phyloP scores from a whole-genome alignment of 2,888 invertebrate species.

The Plebejus melissa region DNA sequence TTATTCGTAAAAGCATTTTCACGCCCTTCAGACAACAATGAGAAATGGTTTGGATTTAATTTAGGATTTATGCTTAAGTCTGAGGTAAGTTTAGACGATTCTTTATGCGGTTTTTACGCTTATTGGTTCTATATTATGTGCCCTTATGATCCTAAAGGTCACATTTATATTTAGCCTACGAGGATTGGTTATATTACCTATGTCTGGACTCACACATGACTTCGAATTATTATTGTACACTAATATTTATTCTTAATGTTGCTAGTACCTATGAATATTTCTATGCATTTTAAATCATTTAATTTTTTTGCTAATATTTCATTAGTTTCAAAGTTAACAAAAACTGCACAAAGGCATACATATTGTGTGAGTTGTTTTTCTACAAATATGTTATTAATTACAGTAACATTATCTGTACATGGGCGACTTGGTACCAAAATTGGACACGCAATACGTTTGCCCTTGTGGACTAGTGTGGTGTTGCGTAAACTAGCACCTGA shows the following conservation, averaged over 20 bases:
- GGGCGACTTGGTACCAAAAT: background rate
- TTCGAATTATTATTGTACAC: no score
- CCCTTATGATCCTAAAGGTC: background rate
- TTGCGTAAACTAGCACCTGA: conserved; percentile 5
- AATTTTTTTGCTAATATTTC: no score
- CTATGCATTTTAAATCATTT: no score
- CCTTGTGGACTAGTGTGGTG: background rate
- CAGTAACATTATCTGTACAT: background rate
- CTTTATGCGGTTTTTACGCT: background rate
- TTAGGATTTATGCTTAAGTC: background rate
- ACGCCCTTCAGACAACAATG: conserved; percentile 5
- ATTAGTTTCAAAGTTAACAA: no score
- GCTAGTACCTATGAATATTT: no score
- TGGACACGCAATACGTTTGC: background rate
- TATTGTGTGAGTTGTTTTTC: no score
- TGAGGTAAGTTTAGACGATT: background rate
- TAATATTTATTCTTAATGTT: no score
- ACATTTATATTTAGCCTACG: background rate
- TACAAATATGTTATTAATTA: background rate
- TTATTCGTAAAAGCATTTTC: background rate
- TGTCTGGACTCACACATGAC: no score
- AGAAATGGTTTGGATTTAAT: background rate
- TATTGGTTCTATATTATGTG: background rate
- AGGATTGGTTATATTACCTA: background rate
- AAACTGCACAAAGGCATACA: no score